Evolutionary conservation across 2,888 invertebrate genomes (phyloP), one percentile per base, ranked within the genome.

Genomic region (Saturnia japonica): DNA sequence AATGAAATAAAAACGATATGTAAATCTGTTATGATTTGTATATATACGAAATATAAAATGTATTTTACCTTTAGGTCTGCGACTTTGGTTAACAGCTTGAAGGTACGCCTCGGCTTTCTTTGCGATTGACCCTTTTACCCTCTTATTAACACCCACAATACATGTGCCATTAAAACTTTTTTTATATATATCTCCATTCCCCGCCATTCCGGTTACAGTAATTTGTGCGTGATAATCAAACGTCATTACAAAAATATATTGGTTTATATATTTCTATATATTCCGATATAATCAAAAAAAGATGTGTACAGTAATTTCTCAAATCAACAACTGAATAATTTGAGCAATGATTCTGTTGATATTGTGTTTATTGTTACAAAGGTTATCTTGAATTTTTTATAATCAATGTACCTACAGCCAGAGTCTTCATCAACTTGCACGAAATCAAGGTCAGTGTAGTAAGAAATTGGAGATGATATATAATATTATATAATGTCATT

Each of bases 31-130:
- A n/a, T n/a, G n/a, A n/a, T n/a, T n/a, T n/a, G n/a, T n/a, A n/a
- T 34, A 34, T 34, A 4, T 34, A 34, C 34, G 34, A 43, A 43
- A 43, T 43, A 43, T 8, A 7, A 43, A 7, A 43, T 12, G 43
- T 40, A 25, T 43, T 19, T 34, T 69, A 69, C 69, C 70, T 69
- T 45, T 64, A 57, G 34, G 73, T 45, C 87, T 85, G 54, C 83
- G 84, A 72, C 92, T 92, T 73, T 88, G 80, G 72, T 76, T 85
- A 16, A 92, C 93, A 16, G 93, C 93, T 72, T 90, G 82, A 74
- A 93, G 82, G 77, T 93, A 92, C 1, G 88, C 91, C 72, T 89
- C 88, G 3, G 93, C 91, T 76, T 83, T 91, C 73, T 86, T 83
- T 22, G 91, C 89, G 68, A 93, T 91, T 0, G 87, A 80, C 0